phyloP scores from a whole-genome alignment of 1,140 invertebrate species.

The Macrotrachela quadricornifera region DNA sequence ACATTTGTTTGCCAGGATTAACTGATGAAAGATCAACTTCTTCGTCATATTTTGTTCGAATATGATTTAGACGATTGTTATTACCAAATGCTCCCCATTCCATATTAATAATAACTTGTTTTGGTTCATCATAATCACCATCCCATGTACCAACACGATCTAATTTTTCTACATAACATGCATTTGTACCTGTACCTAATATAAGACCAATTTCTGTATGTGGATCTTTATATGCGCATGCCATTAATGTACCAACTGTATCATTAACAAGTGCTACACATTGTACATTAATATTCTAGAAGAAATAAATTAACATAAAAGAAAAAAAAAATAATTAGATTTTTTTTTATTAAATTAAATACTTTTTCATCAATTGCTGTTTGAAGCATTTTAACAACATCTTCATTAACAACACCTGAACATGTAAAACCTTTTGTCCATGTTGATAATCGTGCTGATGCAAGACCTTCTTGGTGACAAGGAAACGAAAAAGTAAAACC shows the following conservation, averaged over 20 bases:
- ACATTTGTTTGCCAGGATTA: conserved; percentile 23
- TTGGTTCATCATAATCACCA: conserved; percentile 6
- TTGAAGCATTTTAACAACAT: conserved; percentile 60
- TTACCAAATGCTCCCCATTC: conserved; percentile 96
- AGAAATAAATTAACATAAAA: background rate
- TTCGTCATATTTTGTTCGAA: conserved; percentile 65
- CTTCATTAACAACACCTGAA: conserved; percentile 57
- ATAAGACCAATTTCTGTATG: conserved; percentile 9
- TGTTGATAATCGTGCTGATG: conserved; percentile 57
- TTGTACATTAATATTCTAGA: conserved; percentile 8
- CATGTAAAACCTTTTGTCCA: conserved; percentile 94
- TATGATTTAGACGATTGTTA: conserved; percentile 58
- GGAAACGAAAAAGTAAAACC: conserved; percentile 99
- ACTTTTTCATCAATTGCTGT: conserved; percentile 52
- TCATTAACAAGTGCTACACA: conserved; percentile 9
- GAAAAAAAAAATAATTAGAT: no score
- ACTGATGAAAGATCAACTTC: conserved; percentile 63
- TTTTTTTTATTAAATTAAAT: no score
- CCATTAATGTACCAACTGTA: conserved; percentile 9
- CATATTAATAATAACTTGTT: conserved; percentile 65
- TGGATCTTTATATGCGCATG: conserved; percentile 5
- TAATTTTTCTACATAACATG: conserved; percentile 80
- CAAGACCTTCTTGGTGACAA: conserved; percentile 65
- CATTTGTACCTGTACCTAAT: conserved; percentile 75
- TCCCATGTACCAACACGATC: conserved; percentile 37